Evolutionary conservation across 2,113 vertebrate species (phyloP).

Genomic region (Mormoops blainvillei): DNA sequence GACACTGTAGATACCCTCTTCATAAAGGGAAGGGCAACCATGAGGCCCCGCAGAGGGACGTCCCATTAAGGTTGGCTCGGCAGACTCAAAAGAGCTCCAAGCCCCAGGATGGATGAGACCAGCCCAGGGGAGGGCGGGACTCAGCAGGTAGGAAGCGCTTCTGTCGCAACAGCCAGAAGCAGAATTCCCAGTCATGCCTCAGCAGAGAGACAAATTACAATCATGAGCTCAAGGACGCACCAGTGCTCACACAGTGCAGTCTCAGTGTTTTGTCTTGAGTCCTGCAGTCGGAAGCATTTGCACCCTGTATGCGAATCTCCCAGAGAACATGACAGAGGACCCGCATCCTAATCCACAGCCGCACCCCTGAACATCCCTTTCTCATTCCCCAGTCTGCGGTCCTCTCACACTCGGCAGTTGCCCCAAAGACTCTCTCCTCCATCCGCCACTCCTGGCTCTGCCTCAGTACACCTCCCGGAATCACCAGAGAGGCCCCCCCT

Average conservation of each 20-base stretch:
- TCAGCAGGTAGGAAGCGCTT: not conserved
- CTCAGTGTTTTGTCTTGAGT: not conserved
- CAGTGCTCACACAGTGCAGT: not conserved
- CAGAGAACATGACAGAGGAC: not conserved
- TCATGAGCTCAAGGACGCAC: not conserved
- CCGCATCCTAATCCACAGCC: not conserved
- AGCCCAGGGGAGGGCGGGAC: not conserved
- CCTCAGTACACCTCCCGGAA: not conserved
- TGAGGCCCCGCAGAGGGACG: not conserved
- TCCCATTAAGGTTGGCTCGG: not conserved
- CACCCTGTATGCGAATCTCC: not conserved
- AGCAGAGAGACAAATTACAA: too few relatives aligned
- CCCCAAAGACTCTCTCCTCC: not conserved
- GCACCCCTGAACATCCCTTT: too few relatives aligned
- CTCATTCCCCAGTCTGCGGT: not conserved
- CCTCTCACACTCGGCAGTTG: not conserved
- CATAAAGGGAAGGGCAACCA: not conserved
- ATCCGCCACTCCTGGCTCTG: not conserved
- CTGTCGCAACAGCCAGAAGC: too few relatives aligned
- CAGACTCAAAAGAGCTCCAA: not conserved
- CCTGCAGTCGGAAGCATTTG: not conserved
- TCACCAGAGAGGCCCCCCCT: not conserved
- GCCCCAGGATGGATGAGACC: not conserved
- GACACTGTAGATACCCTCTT: not conserved
- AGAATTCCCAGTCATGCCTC: too few relatives aligned